Evolutionary conservation across 92 coral and sea anemone genomes (phyloP).

Genomic region (Paragorgia papillata): DNA sequence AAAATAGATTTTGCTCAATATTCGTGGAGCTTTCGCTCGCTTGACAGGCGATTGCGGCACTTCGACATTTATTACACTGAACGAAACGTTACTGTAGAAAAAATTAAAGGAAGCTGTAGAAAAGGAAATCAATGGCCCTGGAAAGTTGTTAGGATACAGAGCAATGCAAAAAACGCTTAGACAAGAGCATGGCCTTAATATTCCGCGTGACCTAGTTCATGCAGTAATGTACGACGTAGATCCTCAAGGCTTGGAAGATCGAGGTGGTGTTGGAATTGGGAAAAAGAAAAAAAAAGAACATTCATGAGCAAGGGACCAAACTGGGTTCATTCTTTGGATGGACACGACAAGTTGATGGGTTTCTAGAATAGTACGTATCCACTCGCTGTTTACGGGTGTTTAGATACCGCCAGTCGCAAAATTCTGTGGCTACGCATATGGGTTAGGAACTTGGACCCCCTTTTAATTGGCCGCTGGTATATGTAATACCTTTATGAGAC

Average conservation of each 20-base stretch:
- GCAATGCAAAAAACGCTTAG: conserved; percentile 11
- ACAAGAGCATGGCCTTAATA: conserved; percentile 8
- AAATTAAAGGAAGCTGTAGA: background rate
- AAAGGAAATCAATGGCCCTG: background rate
- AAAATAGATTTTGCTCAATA: background rate
- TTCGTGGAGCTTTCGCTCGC: background rate
- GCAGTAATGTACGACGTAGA: conserved; percentile 2
- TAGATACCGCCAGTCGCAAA: conserved; percentile 15
- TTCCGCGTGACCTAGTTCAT: conserved; percentile 12
- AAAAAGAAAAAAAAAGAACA: conserved; percentile 5
- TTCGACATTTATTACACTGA: background rate
- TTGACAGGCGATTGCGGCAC: background rate
- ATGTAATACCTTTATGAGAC: conserved; percentile 5
- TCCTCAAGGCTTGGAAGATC: background rate
- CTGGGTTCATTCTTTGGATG: too few species aligned
- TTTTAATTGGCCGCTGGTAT: conserved; percentile 8
- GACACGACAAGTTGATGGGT: too few species aligned
- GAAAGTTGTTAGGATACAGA: conserved; percentile 1
- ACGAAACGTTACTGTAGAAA: background rate
- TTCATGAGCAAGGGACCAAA: conserved; percentile 8
- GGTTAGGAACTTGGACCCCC: conserved; percentile 15
- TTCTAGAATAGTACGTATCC: conserved; percentile 28
- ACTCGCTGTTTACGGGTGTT: conserved; percentile 11
- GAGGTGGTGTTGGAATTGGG: conserved; percentile 7
- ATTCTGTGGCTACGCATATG: conserved; percentile 22